Base-by-base conservation (phyloP, 2,888 invertebrate species). In the Tridacna gigas region DNA sequence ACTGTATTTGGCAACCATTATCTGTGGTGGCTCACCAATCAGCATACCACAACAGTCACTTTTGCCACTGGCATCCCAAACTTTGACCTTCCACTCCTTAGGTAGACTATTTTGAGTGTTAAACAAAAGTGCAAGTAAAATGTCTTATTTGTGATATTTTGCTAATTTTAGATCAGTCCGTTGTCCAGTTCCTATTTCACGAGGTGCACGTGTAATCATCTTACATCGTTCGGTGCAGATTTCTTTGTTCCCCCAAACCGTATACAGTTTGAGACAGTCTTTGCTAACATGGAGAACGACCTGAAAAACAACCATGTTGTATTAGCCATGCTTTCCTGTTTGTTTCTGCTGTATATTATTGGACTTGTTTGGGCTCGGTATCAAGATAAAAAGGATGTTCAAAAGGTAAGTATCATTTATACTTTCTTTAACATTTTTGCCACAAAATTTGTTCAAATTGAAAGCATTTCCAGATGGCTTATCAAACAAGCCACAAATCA, bases 231-330 rank as follows among this genome's bases (percentile, higher is more conserved):
- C 77, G 91, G 89, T 13, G 82, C 89, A 12, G 90, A 90, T 28
- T 93, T 94, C 79, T 89, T 88, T 51, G 92, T 94, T 0, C 90
- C 93, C 60, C 94, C 94, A 7, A 95, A 95, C 89, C 89, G 92
- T 11, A 94, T 95, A n/a, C 92, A 95, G 88, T 95, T 95, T 88
- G 90, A 90, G 26, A 94, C 92, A 20, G 94, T 95, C 9, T 95
- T 95, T 80, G 89, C 91, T 13, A 91, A 95, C 84, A 91, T 92
- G 79, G 92, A 83, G n/a, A 91, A 91, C 51, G 86, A 88, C 37
- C 84, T 88, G 11, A 60, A 77, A 15, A 85, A 86, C 60, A 89
- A 90, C 63, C 95, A 95, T 80, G 90, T 94, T 0, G 94, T 94
- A 25, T 92, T 95, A 75, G 94, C 94, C 77, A 84, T 91, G 22